Percentiles rank a stretch among this genome's conserved stretches.
phyloP scores from a whole-genome alignment of 35 echinoderm and acorn worm species.

The Heliocidaris erythrogramma region DNA sequence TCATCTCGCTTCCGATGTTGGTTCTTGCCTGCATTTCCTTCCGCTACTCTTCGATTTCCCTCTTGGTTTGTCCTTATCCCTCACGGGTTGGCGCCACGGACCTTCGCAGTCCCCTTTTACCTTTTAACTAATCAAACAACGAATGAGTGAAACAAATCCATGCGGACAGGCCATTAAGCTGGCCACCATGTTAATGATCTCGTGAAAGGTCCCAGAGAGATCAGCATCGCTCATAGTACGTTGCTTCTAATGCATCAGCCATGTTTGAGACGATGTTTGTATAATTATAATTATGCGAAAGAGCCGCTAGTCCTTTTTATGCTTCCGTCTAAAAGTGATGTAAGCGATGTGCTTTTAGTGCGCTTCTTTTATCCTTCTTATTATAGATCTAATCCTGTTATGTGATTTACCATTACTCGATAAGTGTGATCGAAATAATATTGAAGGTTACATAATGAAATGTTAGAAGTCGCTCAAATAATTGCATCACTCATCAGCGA shows the following conservation, averaged over 20 bases:
- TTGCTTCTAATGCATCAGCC: neutral
- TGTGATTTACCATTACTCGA: neutral
- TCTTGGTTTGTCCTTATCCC: neutral
- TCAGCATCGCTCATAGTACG: neutral
- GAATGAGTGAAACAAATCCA: neutral
- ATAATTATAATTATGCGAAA: neutral
- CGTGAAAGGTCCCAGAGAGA: neutral
- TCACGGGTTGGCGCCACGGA: neutral
- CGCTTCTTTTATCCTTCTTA: neutral
- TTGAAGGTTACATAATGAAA: no score
- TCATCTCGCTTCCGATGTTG: neutral
- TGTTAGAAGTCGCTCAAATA: no score
- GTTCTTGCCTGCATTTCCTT: neutral
- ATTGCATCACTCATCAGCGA: no score
- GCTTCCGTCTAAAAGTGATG: neutral
- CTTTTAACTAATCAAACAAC: conserved; percentile 12
- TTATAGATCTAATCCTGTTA: neutral
- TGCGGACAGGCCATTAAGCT: conserved; percentile 6
- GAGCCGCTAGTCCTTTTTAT: neutral
- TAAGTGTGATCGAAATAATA: no score
- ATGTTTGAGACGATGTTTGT: neutral
- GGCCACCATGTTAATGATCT: conserved; percentile 1
- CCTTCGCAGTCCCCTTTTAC: neutral
- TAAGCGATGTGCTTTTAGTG: neutral
- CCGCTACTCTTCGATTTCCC: neutral